Evolutionary conservation across 2,113 vertebrate genomes (phyloP).

Genomic region (Toxotes chatareus): DNA sequence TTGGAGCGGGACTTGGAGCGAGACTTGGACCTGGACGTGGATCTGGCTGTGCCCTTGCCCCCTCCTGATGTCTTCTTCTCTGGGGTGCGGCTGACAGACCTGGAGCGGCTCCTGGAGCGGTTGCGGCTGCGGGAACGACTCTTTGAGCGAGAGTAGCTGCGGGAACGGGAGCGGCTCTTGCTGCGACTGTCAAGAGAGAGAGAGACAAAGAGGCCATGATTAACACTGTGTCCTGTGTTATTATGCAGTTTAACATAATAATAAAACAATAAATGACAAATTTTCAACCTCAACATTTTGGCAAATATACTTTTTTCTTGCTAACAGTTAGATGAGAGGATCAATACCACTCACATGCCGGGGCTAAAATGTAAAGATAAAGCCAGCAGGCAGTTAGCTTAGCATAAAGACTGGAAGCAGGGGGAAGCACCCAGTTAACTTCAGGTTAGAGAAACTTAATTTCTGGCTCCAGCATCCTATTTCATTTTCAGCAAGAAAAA

Average conservation of each 20-base stretch:
- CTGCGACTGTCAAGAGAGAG: slow-evolving; percentile 64
- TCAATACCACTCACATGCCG: no score
- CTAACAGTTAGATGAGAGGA: no score
- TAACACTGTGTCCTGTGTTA: not conserved
- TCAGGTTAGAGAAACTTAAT: not conserved
- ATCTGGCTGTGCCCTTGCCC: slow-evolving; percentile 67
- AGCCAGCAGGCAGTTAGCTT: no score
- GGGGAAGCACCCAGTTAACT: no score
- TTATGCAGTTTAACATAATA: not conserved
- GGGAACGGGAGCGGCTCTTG: slow-evolving; percentile 83
- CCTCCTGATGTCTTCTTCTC: slow-evolving; percentile 80
- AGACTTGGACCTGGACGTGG: slow-evolving; percentile 76
- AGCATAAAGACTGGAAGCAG: no score
- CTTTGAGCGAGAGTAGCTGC: slow-evolving; percentile 83
- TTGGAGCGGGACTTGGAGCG: slow-evolving; percentile 68
- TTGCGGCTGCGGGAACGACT: slow-evolving; percentile 82
- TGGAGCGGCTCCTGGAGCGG: slow-evolving; percentile 80
- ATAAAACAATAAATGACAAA: not conserved
- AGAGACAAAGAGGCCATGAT: not conserved
- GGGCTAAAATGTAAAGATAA: no score
- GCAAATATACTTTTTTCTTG: no score
- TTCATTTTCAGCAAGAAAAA: not conserved
- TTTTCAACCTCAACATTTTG: no score
- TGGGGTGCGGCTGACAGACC: slow-evolving; percentile 82
- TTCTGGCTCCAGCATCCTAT: not conserved